phyloP scores from a whole-genome alignment of 2,888 invertebrate species.

The Epinotia demarniana region DNA sequence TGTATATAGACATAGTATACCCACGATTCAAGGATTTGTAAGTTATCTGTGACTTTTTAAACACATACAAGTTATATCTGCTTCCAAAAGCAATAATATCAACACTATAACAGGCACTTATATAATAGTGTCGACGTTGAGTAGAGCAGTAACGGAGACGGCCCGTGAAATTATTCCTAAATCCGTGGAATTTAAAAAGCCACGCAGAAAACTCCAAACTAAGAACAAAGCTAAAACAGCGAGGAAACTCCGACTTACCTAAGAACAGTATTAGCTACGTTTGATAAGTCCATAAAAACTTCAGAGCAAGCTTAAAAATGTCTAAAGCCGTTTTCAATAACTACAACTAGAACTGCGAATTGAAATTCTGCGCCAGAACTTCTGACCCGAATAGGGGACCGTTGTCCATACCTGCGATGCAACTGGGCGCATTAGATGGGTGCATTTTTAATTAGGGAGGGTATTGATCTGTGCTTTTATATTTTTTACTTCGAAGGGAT shows the following conservation, averaged over 20 bases:
- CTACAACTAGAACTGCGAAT: not conserved
- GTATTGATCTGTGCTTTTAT: not conserved
- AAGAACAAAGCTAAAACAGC: not conserved
- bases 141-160: no score
- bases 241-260: no score
- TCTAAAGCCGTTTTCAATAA: constrained; percentile 2
- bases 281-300: not conserved
- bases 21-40: no score
- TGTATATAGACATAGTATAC: no score
- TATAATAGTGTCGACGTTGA: no score
- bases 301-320: not conserved
- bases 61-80: no score
- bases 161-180: no score
- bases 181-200: no score
- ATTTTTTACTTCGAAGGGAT: not conserved
- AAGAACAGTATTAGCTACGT: no score
- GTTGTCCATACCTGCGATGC: not conserved
- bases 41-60: no score
- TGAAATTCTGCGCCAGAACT: not conserved
- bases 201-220: not conserved
- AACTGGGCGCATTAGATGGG: not conserved
- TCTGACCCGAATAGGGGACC: not conserved
- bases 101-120: no score
- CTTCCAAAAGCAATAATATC: no score
- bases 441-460: not conserved